These are phyloP conservation scores for Perognathus longimembris DNA, from an alignment of 2,113 vertebrate genomes.

Conservation along the genomic window DNA sequence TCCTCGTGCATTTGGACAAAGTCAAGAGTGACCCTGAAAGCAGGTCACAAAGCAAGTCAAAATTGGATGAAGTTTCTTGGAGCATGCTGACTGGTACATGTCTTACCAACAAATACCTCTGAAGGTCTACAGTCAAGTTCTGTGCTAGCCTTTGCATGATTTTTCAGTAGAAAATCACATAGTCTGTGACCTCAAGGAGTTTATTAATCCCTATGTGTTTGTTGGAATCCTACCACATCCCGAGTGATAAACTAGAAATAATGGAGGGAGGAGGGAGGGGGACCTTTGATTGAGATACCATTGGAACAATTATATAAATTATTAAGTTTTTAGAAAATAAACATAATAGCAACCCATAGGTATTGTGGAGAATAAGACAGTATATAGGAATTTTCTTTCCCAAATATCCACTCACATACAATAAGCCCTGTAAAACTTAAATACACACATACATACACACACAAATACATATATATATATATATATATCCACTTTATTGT, in stretches of 20 bases:
- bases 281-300: background rate
- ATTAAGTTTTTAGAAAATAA: background rate
- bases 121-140: background rate
- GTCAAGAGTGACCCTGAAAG: too few species aligned
- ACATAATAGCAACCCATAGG: background rate
- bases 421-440: background rate
- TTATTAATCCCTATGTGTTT: background rate
- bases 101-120: background rate
- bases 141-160: background rate
- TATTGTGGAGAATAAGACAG: background rate
- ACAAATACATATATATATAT: too few species aligned
- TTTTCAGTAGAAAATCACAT: background rate
- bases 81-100: background rate
- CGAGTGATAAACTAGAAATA: background rate
- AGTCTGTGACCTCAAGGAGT: background rate
- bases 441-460: too few species aligned
- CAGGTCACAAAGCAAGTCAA: background rate
- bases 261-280: too few species aligned
- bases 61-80: background rate
- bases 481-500: background rate
- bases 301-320: background rate
- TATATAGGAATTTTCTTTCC: background rate
- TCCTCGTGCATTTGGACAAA: fast-evolving
- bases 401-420: background rate
- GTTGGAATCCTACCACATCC: background rate